These are phyloP conservation scores for Cyrtonyx montezumae DNA, from an alignment of 2,113 vertebrate genomes.

Conservation along the genomic window DNA sequence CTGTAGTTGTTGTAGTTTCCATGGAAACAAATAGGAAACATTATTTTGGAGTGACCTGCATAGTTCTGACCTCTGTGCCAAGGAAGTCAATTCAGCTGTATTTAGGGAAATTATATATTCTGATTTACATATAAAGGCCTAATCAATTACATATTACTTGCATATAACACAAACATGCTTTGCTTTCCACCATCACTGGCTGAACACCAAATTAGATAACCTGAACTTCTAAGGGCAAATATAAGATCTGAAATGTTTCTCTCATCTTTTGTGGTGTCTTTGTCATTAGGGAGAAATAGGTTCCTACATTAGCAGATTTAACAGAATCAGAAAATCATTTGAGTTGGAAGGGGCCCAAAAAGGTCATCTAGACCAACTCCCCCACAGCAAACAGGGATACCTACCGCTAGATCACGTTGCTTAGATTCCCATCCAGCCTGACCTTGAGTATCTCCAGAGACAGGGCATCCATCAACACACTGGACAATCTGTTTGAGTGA, in stretches of 20 bases:
- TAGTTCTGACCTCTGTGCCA: not conserved
- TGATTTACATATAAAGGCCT: not conserved
- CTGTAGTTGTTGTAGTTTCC: no score
- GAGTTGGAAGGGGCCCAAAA: no score
- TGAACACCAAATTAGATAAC: not conserved
- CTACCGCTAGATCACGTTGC: no score
- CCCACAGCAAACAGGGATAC: no score
- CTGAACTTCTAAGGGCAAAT: not conserved
- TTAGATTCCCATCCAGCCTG: no score
- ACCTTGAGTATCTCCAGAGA: no score
- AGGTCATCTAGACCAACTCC: no score
- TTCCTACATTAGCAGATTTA: not conserved
- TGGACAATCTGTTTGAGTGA: not conserved
- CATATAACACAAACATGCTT: not conserved
- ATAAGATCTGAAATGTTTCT: not conserved
- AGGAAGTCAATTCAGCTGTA: not conserved
- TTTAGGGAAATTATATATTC: not conserved
- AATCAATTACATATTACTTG: not conserved
- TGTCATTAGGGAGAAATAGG: not conserved
- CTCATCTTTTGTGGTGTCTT: not conserved
- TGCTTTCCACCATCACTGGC: not conserved
- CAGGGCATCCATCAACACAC: no score
- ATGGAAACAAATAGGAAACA: no score
- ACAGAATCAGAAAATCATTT: no score
- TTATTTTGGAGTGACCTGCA: no score